phyloP scores from a whole-genome alignment of 2,113 vertebrate genomes.

The Microcebus murinus region DNA sequence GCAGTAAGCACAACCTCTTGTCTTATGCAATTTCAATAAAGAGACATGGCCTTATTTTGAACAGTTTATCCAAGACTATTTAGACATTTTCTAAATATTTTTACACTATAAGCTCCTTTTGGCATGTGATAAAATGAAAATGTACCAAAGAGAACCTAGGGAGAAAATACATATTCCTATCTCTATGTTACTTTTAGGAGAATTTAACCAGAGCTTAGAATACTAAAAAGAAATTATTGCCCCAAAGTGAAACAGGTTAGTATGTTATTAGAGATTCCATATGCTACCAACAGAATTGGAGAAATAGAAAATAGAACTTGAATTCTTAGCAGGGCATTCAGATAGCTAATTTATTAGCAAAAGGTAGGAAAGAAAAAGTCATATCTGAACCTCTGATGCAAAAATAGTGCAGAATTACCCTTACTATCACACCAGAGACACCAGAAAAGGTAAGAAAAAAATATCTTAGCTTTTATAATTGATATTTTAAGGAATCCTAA shows the following conservation, averaged over 20 bases:
- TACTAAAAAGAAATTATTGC: not conserved
- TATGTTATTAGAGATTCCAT: not conserved
- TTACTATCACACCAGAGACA: not conserved
- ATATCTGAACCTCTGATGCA: not conserved
- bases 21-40: conserved; percentile 12
- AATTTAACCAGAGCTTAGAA: not conserved
- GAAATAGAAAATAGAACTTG: not conserved
- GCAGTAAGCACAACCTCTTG: not conserved
- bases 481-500: conserved; percentile 16
- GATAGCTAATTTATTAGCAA: not conserved
- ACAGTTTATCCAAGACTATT: not conserved
- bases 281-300: not conserved
- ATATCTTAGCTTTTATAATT: not conserved
- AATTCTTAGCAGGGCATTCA: not conserved
- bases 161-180: not conserved
- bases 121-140: not conserved
- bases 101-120: not conserved
- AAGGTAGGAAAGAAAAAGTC: not conserved
- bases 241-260: not conserved
- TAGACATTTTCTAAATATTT: conserved; percentile 45
- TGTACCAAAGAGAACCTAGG: not conserved
- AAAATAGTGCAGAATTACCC: not conserved
- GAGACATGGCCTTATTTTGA: not conserved
- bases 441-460: not conserved
- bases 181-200: not conserved